Conservation (phyloP, 2,113 vertebrate genomes). For the Ameiurus melas region DNA sequence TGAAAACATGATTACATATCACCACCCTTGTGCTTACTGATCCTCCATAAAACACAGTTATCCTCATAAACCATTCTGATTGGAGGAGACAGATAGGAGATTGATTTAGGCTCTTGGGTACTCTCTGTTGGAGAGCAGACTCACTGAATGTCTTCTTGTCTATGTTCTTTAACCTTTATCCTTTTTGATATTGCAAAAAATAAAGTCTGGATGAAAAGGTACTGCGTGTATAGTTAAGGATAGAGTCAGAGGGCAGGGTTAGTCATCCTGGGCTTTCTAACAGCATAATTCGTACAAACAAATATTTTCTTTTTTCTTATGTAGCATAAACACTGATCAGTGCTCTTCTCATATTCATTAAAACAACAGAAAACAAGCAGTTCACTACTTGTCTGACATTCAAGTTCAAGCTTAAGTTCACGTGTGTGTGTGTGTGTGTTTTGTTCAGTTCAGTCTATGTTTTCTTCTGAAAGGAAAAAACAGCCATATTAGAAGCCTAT, state of each 20-base stretch:
- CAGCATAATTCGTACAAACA: background rate
- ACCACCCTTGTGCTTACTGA: background rate
- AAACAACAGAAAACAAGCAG: background rate
- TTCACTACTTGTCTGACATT: background rate
- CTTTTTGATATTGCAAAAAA: background rate
- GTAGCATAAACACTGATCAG: background rate
- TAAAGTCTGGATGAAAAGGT: background rate
- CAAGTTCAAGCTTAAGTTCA: background rate
- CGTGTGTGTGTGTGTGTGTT: background rate
- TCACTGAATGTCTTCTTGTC: background rate
- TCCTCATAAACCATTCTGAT: slow-evolving; percentile 28
- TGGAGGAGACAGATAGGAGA: slow-evolving; percentile 29
- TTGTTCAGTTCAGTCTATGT: background rate
- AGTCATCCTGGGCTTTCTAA: background rate
- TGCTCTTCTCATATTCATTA: background rate
- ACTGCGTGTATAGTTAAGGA: background rate
- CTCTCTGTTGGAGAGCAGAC: background rate
- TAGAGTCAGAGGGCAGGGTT: background rate
- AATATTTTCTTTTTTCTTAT: background rate
- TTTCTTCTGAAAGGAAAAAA: background rate
- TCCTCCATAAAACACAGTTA: slow-evolving; percentile 24
- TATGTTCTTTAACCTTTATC: background rate
- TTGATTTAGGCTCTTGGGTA: slow-evolving; percentile 1
- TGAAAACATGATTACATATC: background rate
- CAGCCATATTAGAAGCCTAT: background rate